Base-by-base conservation (phyloP, 2,113 vertebrate species). In the Amphiprion percula region DNA sequence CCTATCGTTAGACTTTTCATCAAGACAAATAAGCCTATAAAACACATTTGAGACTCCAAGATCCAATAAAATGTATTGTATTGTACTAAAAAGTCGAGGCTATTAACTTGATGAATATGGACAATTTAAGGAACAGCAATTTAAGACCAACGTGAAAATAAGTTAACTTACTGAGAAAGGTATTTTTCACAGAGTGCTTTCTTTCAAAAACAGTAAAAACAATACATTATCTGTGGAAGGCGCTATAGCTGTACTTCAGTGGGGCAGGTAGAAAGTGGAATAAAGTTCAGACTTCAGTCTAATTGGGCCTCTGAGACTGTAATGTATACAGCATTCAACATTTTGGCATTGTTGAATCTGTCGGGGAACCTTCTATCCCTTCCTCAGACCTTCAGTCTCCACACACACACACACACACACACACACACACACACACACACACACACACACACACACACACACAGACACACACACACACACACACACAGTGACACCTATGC, bases 241-340 rank as follows among this genome's bases (percentile, higher is more conserved):
- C 63, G 44, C 63, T 39, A 44, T 12, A 24, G 21, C 59, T 82
- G 17, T 19, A 23, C 59, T 63, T 59, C 49, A 83, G 16, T 10
- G 2, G 49, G 39, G 28, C 46, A 74, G 50, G 55, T 59, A 53
- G 28, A 44, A 56, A 61, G n/a, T 52, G 30, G 64, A 30, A 54
- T 19, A 70, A 33, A 68, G 47, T 47, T 71, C 74, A 23, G 37
- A 69, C 67, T 74, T 54, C 23, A 3, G 68, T 82, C 50, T 86
- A 89, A 91, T 84, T 88, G 73, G 87, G 58, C 81, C 69, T 69
- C 30, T 55, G 83, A 86, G 83, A 75, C 68, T 56, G 17, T 60
- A 17, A 75, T 30, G 44, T 37, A 30, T 53, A 70, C 70, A 2
- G 58, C 61, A 49, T 41, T 55, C 55, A 21, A 21, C 21, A 21